These are phyloP conservation scores for Eonycteris spelaea DNA, from an alignment of 2,113 vertebrate species.

Conservation along the genomic window DNA sequence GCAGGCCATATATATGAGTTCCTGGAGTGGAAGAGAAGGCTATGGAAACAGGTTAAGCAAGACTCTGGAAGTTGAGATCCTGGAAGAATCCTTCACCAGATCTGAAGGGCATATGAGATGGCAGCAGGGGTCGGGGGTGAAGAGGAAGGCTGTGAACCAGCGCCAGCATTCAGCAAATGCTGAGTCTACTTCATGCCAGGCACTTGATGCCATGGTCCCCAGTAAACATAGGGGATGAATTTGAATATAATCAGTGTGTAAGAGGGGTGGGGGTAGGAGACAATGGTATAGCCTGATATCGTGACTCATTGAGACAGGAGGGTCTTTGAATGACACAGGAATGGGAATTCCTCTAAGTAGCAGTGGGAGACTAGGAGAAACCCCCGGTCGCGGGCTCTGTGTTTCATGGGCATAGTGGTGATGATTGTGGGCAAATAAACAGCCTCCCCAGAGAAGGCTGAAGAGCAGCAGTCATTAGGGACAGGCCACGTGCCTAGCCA, in stretches of 20 bases:
- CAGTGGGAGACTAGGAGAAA: neutral
- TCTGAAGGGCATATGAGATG: slow-evolving; percentile 32
- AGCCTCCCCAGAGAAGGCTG: slow-evolving; percentile 48
- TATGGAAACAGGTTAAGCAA: neutral
- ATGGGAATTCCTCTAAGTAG: neutral
- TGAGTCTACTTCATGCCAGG: slow-evolving; percentile 7
- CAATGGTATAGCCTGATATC: neutral
- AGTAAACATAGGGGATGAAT: neutral
- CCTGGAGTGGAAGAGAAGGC: neutral
- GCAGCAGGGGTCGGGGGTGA: neutral
- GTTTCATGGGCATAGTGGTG: neutral
- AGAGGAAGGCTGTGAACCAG: neutral
- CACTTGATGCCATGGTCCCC: neutral
- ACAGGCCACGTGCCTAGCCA: slow-evolving; percentile 67
- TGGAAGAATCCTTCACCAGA: neutral
- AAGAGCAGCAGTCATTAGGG: slow-evolving; percentile 65
- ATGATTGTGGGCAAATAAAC: slow-evolving; percentile 8
- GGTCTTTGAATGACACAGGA: neutral
- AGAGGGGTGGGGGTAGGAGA: neutral
- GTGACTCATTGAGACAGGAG: neutral
- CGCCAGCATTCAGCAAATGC: neutral
- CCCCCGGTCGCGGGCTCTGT: neutral
- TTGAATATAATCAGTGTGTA: neutral
- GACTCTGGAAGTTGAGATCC: neutral
- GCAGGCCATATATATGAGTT: neutral